Evolutionary conservation across 2,797 vertebrate genomes (phyloP).

Genomic region (Leptoclinus maculatus): DNA sequence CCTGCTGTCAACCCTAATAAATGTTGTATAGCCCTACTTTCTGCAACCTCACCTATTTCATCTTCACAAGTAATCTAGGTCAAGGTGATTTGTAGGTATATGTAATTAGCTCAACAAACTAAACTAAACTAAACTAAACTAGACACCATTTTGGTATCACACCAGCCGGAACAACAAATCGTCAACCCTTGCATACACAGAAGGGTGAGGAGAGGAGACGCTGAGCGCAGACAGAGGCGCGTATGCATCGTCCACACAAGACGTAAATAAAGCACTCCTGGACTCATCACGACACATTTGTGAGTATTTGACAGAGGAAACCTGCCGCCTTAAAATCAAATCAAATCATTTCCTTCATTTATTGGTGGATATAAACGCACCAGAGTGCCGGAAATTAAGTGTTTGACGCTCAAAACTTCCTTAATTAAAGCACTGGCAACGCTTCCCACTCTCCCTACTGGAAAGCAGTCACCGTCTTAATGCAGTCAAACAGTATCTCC

Average conservation of each 20-base stretch:
- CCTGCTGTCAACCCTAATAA: constrained; percentile 60
- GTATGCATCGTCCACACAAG: too few species aligned
- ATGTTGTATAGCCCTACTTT: constrained; percentile 63
- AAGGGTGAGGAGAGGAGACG: too few species aligned
- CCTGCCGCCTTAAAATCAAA: neutral
- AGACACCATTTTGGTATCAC: neutral
- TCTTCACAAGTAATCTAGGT: constrained; percentile 23
- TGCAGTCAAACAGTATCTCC: neutral
- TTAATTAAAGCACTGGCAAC: neutral
- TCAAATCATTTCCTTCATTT: neutral
- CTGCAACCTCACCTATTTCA: constrained; percentile 28
- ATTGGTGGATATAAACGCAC: neutral
- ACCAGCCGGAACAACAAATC: neutral
- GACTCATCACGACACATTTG: neutral
- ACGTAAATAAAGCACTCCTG: neutral
- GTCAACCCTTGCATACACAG: too few species aligned
- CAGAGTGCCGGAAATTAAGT: neutral
- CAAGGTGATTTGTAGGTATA: constrained; percentile 14
- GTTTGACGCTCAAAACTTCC: neutral
- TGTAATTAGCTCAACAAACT: constrained; percentile 18
- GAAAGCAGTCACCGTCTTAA: too few species aligned
- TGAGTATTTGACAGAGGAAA: neutral
- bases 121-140: too few species aligned
- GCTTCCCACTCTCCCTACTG: too few species aligned
- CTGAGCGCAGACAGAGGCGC: too few species aligned